Evolutionary conservation across 2,797 vertebrate genomes (phyloP).

Genomic region (Betta splendens): DNA sequence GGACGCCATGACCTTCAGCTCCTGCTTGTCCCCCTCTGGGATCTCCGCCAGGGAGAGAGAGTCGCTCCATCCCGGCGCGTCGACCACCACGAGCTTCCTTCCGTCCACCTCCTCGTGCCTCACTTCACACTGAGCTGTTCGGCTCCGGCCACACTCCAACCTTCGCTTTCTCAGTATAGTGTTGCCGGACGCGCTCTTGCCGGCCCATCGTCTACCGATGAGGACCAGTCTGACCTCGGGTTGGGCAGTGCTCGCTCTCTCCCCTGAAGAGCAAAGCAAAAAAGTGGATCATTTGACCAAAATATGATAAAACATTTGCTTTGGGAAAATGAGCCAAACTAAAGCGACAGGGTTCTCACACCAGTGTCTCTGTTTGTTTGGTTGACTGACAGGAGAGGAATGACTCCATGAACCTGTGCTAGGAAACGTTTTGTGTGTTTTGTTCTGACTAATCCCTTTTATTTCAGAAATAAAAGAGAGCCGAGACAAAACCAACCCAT

Average conservation of each 20-base stretch:
- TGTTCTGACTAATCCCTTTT: constrained; percentile 18
- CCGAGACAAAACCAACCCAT: constrained; percentile 15
- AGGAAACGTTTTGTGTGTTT: constrained; percentile 1
- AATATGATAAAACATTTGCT: too few species aligned
- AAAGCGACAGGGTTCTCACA: constrained; percentile 22
- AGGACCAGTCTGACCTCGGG: constrained; percentile 41
- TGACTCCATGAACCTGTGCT: neutral
- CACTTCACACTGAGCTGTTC: constrained; percentile 47
- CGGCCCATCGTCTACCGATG: constrained; percentile 53
- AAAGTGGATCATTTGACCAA: too few species aligned
- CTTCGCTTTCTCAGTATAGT: constrained; percentile 46
- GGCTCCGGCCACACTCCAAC: constrained; percentile 50
- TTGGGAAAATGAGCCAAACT: too few species aligned
- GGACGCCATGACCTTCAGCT: constrained; percentile 43
- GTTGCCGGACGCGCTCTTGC: constrained; percentile 60
- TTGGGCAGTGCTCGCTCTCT: neutral
- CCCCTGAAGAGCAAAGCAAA: constrained; percentile 24
- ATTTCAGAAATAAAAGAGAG: constrained; percentile 7
- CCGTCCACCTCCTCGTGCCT: constrained; percentile 33
- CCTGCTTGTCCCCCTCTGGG: constrained; percentile 50
- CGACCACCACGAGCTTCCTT: constrained; percentile 48
- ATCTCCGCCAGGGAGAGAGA: constrained; percentile 47
- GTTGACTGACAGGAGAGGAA: constrained; percentile 37
- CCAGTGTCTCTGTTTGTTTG: constrained; percentile 15
- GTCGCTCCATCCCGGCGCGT: constrained; percentile 57